Evolutionary conservation across 2,113 vertebrate species (phyloP).

Genomic region (Tretioscincus oriximinensis): DNA sequence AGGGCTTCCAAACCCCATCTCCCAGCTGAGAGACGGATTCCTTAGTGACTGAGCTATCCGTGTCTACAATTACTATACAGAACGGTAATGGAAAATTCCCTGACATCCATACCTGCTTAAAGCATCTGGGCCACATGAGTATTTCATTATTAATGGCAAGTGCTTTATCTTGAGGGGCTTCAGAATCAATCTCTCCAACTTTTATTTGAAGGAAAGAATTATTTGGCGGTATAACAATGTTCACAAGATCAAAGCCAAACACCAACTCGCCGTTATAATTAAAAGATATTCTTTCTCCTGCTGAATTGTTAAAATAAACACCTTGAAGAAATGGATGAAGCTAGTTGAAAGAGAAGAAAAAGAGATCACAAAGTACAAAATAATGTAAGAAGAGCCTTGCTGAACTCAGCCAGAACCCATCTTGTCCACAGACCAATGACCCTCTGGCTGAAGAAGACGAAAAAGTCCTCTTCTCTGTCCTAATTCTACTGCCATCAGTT

Average conservation of each 20-base stretch:
- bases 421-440: no score
- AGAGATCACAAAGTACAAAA: no score
- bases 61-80: no score
- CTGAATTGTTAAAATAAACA: constrained; percentile 1
- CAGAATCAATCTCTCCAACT: background rate
- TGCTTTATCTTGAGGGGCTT: background rate
- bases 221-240: background rate
- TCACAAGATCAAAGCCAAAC: background rate
- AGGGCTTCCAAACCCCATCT: no score
- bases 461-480: no score
- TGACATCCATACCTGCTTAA: background rate
- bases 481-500: no score
- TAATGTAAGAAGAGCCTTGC: no score
- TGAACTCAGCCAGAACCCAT: no score
- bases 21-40: no score
- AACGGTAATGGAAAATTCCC: background rate
- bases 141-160: background rate
- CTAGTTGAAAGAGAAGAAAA: background rate
- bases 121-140: background rate
- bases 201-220: background rate
- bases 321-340: background rate
- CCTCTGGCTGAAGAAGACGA: no score
- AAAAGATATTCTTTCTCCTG: background rate
- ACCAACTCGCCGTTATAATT: background rate
- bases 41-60: no score